These are phyloP conservation scores for Coenonympha arcania DNA, from an alignment of 2,888 invertebrate genomes.

Conservation along the genomic window DNA sequence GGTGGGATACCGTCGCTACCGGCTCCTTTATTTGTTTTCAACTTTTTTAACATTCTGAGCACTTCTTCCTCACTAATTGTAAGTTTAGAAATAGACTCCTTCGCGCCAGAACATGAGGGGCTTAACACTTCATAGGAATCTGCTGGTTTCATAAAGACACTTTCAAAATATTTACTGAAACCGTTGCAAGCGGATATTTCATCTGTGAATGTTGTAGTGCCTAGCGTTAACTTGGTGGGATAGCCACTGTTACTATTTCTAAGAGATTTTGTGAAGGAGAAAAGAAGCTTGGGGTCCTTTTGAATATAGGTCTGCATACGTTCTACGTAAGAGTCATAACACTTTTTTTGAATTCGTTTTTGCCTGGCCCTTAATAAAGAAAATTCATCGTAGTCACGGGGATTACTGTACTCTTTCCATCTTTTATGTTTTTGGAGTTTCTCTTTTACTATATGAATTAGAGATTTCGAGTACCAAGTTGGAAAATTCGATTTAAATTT, in stretches of 20 bases:
- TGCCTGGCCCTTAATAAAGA: not conserved
- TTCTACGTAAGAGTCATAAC: not conserved
- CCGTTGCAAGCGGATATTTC: not conserved
- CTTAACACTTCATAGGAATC: not conserved
- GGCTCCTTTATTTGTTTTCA: conserved; percentile 7
- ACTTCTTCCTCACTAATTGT: not conserved
- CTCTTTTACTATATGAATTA: conserved; percentile 10
- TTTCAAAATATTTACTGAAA: conserved; percentile 10
- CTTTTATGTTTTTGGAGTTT: conserved; percentile 2
- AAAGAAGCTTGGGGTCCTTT: conserved; percentile 3
- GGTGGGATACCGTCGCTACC: conserved; percentile 12
- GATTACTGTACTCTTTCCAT: conserved; percentile 4
- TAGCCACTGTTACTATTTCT: not conserved
- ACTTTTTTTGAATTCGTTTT: not conserved
- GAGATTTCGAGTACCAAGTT: conserved; percentile 4
- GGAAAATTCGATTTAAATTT: conserved; percentile 2
- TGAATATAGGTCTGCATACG: not conserved
- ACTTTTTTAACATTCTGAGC: not conserved
- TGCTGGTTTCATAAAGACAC: conserved; percentile 2
- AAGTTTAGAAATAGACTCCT: not conserved
- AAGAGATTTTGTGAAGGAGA: conserved; percentile 4
- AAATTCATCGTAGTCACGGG: conserved; percentile 1
- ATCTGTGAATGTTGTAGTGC: not conserved
- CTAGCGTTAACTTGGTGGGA: not conserved
- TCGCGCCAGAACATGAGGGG: not conserved